Conservation (phyloP, 2,888 invertebrate species). For the Dicranocentrus wangi region DNA sequence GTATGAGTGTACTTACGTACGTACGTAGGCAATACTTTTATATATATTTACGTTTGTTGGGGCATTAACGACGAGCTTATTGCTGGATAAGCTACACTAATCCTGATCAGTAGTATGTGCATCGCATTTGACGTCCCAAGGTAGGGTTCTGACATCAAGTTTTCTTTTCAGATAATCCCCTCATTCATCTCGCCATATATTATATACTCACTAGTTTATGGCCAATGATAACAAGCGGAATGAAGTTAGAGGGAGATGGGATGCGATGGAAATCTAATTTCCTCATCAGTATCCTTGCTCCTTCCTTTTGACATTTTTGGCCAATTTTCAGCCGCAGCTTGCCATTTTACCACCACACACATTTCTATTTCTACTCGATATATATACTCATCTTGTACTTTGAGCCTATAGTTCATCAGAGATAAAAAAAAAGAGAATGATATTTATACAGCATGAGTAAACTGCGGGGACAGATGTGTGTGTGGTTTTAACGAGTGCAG, state of each 20-base stretch:
- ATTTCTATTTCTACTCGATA: not conserved
- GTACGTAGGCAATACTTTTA: not conserved
- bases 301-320: constrained; percentile 13
- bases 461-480: too few relatives aligned
- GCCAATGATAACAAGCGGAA: not conserved
- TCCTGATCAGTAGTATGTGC: constrained; percentile 8
- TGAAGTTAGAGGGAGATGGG: not conserved
- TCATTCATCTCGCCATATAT: not conserved
- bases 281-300: not conserved
- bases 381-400: too few relatives aligned
- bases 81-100: constrained; percentile 16
- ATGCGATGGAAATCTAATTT: constrained; percentile 15
- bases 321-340: not conserved
- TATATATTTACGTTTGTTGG: constrained; percentile 7
- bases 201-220: not conserved
- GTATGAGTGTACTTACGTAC: too few relatives aligned
- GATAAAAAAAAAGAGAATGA: too few relatives aligned
- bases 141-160: constrained; percentile 3
- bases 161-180: constrained; percentile 14
- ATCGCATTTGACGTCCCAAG: constrained; percentile 25
- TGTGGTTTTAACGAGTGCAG: not conserved
- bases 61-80: not conserved
- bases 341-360: too few relatives aligned
- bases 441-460: too few relatives aligned
- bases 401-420: too few relatives aligned